A percentile compares a stretch with the other conserved stretches of the same genome.
phyloP scores from a whole-genome alignment of 2,888 invertebrate species.

The Brachypterus glaber region DNA sequence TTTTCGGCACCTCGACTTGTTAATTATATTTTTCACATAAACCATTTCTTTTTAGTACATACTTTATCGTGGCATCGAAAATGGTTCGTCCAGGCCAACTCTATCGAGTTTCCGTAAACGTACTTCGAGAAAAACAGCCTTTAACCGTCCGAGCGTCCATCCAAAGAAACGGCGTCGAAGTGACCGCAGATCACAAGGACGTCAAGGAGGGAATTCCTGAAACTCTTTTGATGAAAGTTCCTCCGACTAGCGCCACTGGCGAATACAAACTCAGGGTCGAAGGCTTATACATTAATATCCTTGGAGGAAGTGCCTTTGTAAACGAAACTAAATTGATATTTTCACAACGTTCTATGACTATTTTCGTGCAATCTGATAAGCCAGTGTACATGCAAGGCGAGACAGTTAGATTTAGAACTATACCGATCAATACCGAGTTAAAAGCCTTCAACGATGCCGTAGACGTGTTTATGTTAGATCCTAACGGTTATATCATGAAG shows the following conservation, averaged over 20 bases:
- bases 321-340: constrained; percentile 82
- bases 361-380: constrained; percentile 91
- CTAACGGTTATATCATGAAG: constrained; percentile 76
- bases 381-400: constrained; percentile 92
- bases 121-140: constrained; percentile 67
- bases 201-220: constrained; percentile 82
- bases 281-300: constrained; percentile 57
- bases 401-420: constrained; percentile 78
- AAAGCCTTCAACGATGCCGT: constrained; percentile 85
- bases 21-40: constrained; percentile 9
- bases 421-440: constrained; percentile 87
- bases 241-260: constrained; percentile 72
- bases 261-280: constrained; percentile 61
- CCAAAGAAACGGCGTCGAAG: constrained; percentile 80
- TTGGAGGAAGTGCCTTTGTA: constrained; percentile 79
- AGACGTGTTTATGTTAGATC: constrained; percentile 87
- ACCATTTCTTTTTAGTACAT: constrained; percentile 71
- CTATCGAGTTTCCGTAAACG: constrained; percentile 77
- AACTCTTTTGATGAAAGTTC: constrained; percentile 83
- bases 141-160: constrained; percentile 83
- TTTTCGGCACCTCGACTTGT: constrained; percentile 1
- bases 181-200: constrained; percentile 70
- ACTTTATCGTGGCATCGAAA: constrained; percentile 84
- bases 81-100: constrained; percentile 88
- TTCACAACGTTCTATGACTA: constrained; percentile 85